These are phyloP conservation scores for Orchestes rusci DNA, from an alignment of 2,888 invertebrate species.

Conservation along the genomic window DNA sequence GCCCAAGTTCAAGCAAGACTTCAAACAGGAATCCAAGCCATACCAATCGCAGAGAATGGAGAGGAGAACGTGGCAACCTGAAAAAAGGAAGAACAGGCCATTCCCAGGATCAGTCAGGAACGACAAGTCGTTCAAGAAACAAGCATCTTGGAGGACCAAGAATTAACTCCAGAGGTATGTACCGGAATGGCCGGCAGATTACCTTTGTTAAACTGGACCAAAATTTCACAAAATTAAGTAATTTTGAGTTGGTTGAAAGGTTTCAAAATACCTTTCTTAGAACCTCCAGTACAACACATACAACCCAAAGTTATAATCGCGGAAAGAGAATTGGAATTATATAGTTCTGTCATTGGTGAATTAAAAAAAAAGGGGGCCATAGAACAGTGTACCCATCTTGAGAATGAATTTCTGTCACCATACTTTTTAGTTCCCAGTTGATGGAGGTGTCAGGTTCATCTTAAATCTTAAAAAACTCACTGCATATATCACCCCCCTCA, in stretches of 20 bases:
- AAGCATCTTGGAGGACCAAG: slow-evolving; percentile 3
- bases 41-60: slow-evolving; percentile 1
- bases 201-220: slow-evolving; percentile 3
- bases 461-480: neutral
- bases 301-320: neutral
- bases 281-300: slow-evolving; percentile 3
- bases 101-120: slow-evolving; percentile 3
- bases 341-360: slow-evolving; percentile 5
- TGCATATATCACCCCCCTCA: slow-evolving; percentile 14
- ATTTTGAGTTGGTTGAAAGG: slow-evolving; percentile 8
- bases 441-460: slow-evolving; percentile 22
- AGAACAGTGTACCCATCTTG: slow-evolving; percentile 6
- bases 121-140: slow-evolving; percentile 4
- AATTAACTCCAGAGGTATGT: slow-evolving; percentile 1
- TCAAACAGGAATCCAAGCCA: slow-evolving; percentile 6
- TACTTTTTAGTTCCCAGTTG: slow-evolving; percentile 10
- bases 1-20: slow-evolving; percentile 8
- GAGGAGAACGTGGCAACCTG: slow-evolving; percentile 6
- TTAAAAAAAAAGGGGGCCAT: slow-evolving; percentile 5
- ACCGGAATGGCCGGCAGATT: neutral
- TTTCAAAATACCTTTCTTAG: slow-evolving; percentile 8
- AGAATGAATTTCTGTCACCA: slow-evolving; percentile 5
- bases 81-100: slow-evolving; percentile 3
- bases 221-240: slow-evolving; percentile 5
- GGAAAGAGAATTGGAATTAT: slow-evolving; percentile 2